A percentile compares a stretch with the other conserved stretches of the same genome.
Evolutionary conservation across 2,797 vertebrate genomes (phyloP).

Genomic region (Myotis pilosus): DNA sequence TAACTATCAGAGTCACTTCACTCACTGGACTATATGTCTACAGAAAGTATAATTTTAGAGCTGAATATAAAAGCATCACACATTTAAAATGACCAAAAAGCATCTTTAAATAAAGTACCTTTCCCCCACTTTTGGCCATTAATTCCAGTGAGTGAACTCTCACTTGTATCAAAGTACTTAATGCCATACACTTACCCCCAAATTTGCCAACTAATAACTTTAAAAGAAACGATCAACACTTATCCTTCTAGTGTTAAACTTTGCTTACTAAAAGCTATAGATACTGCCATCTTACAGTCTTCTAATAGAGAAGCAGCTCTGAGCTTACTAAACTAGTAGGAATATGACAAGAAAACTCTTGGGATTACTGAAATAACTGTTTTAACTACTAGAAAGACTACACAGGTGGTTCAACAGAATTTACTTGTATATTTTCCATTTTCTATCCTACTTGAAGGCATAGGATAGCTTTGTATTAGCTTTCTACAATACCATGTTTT

Average conservation of each 20-base stretch:
- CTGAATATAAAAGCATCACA: constrained; percentile 33
- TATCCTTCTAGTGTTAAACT: neutral
- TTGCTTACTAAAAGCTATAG: neutral
- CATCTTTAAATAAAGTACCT: neutral
- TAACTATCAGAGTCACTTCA: neutral
- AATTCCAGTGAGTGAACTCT: constrained; percentile 9
- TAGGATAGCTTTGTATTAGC: constrained; percentile 69
- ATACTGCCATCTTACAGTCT: neutral
- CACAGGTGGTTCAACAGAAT: constrained; percentile 74
- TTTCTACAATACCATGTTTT: constrained; percentile 76
- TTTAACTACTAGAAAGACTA: constrained; percentile 70
- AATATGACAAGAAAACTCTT: constrained; percentile 45
- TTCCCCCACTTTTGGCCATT: neutral
- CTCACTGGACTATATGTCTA: neutral
- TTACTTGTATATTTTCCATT: constrained; percentile 77
- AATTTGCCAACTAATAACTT: constrained; percentile 10
- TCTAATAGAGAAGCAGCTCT: neutral
- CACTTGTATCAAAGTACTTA: neutral
- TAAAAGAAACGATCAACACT: constrained; percentile 23
- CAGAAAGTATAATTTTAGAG: neutral
- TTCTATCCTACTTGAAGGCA: constrained; percentile 73
- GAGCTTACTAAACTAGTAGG: neutral
- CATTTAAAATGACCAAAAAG: neutral
- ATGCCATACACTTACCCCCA: neutral
- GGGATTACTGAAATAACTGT: constrained; percentile 43